Evolutionary conservation across 2,888 invertebrate species (phyloP).

Genomic region (Pasiphila rectangulata): DNA sequence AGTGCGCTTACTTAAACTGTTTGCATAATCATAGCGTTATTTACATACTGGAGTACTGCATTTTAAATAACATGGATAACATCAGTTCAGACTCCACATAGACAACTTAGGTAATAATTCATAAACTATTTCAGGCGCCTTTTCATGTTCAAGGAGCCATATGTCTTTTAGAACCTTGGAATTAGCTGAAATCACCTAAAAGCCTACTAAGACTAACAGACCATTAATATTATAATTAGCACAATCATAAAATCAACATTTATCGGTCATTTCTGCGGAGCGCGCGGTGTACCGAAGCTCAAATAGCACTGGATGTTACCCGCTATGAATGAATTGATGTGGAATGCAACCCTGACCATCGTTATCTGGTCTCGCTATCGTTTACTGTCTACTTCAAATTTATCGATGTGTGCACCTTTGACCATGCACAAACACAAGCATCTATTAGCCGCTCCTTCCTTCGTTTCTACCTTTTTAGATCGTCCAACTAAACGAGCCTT

Average conservation of each 20-base stretch:
- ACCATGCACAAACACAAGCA: conserved; percentile 69
- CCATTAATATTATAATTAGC: conserved; percentile 37
- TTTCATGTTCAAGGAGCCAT: too few relatives aligned
- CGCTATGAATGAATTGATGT: conserved; percentile 71
- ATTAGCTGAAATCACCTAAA: too few relatives aligned
- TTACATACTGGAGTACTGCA: neutral
- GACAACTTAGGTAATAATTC: too few relatives aligned
- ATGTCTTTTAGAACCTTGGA: conserved; percentile 28
- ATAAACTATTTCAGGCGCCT: too few relatives aligned
- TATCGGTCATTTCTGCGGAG: conserved; percentile 60
- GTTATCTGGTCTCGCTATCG: conserved; percentile 54
- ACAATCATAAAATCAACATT: conserved; percentile 45
- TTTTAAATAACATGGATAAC: neutral
- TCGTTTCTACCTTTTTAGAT: conserved; percentile 77
- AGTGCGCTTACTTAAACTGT: conserved; percentile 31
- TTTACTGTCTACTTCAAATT: conserved; percentile 47
- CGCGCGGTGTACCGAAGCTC: conserved; percentile 63
- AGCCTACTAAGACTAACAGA: conserved; percentile 27
- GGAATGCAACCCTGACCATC: conserved; percentile 68
- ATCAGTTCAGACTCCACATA: too few relatives aligned
- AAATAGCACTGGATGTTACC: conserved; percentile 64
- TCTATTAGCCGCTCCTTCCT: conserved; percentile 78
- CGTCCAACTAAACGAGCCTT: conserved; percentile 72
- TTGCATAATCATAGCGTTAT: neutral
- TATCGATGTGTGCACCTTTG: conserved; percentile 71